Base-by-base conservation (phyloP, 2,113 vertebrate species). In the Ameiurus melas region DNA sequence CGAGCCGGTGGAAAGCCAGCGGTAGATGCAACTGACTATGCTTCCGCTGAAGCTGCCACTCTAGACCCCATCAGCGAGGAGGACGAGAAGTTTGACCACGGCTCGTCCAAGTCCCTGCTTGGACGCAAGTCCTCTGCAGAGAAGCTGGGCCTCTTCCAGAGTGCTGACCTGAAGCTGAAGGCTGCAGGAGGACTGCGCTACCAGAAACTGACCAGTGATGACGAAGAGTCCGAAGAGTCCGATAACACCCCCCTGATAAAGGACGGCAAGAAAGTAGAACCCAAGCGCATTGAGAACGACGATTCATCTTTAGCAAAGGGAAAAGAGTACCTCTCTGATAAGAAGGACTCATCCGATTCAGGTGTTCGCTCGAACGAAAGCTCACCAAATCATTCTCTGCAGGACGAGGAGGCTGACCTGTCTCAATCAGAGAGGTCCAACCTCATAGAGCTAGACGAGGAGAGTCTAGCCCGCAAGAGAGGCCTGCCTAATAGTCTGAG, bases 311-410 rank as follows among this genome's bases (percentile, higher is more conserved):
- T 98, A 91, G 95, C 96, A 3, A 99, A 98, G 93, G 97, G 97
- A 60, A 98, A 98, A 80, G 97, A 99, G 80, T 98, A 97, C 89
- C 93, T 98, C 81, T 97, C 98, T 0, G 98, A 99, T 93, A 99
- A 99, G 92, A 99, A 99, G 92, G 98, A 99, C 93, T 99, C 98
- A 0, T 99, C 98, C 0, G 98, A 99, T 66, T 99, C 98, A 0
- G 98, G 98, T 0, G 98, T 99, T 83, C 94, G 98, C 0, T 99
- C 98, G 92, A 99, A 89, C 0, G 98, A 99, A 91, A 99, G 98
- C 91, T 99, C 98, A 1, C 98, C 98, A 30, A 98, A 97, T 91
- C 98, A 98, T 93, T 99, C 98, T 4, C 96, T 99, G 81, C 97
- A 97, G 93, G 97, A 97, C 0, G 98, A 99, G 89, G 97, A 95